Evolutionary conservation across 2,797 vertebrate species (phyloP).

Genomic region (Austrolebias charrua): DNA sequence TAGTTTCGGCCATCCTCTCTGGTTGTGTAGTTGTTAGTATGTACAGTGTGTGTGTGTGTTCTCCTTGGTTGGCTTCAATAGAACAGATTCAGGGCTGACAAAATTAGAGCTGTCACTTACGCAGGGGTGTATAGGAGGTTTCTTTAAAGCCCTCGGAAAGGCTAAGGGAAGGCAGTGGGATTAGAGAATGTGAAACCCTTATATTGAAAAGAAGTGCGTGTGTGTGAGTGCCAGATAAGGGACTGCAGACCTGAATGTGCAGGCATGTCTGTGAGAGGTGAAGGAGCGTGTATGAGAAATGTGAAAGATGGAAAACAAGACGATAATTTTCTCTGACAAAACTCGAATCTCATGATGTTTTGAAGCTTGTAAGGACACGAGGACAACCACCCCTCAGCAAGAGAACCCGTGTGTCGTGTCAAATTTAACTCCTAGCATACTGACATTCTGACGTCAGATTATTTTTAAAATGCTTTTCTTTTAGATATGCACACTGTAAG

Average conservation of each 20-base stretch:
- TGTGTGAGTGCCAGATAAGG: slow-evolving; percentile 45
- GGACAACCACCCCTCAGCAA: slow-evolving; percentile 40
- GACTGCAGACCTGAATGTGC: slow-evolving; percentile 26
- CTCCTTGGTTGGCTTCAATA: slow-evolving; percentile 19
- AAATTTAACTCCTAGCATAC: too few species aligned
- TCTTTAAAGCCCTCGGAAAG: slow-evolving; percentile 40
- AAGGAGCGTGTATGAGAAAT: background rate
- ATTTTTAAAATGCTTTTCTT: slow-evolving; percentile 1
- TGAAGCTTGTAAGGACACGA: slow-evolving; percentile 44
- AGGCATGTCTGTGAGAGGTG: slow-evolving; percentile 22
- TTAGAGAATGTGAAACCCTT: slow-evolving; percentile 39
- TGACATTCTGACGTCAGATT: slow-evolving; percentile 8
- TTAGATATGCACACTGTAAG: background rate
- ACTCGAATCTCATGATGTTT: slow-evolving; percentile 76
- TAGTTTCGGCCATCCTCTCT: slow-evolving; percentile 41
- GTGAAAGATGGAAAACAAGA: slow-evolving; percentile 18
- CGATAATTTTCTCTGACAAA: slow-evolving; percentile 60
- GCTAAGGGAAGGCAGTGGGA: slow-evolving; percentile 25
- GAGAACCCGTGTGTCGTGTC: too few species aligned
- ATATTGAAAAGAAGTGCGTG: slow-evolving; percentile 20
- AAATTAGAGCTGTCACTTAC: slow-evolving; percentile 30
- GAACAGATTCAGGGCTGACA: slow-evolving; percentile 36
- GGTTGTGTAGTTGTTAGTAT: slow-evolving; percentile 17
- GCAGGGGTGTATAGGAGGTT: slow-evolving; percentile 28
- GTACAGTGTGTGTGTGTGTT: slow-evolving; percentile 21